Evolutionary conservation across 1,140 invertebrate species (phyloP).

Genomic region (Sitophilus oryzae): DNA sequence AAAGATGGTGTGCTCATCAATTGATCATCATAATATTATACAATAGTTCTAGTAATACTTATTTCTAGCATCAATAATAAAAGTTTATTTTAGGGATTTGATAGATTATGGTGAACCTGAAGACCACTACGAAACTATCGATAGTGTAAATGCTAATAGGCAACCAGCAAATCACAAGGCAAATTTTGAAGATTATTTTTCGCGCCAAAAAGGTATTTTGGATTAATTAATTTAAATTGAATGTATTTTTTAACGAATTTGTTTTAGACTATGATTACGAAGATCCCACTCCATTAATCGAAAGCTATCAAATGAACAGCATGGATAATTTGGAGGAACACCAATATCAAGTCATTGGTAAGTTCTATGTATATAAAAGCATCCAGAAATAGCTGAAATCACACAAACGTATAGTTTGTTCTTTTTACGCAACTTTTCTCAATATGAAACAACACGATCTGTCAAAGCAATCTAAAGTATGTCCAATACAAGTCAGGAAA

Average conservation of each 20-base stretch:
- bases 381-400: too few relatives aligned
- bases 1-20: too few relatives aligned
- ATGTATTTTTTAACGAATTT: slow-evolving; percentile 53
- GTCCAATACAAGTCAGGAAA: too few relatives aligned
- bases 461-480: too few relatives aligned
- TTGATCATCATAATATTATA: too few relatives aligned
- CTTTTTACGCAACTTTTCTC: too few relatives aligned
- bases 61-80: too few relatives aligned
- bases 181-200: slow-evolving; percentile 21
- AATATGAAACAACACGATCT: too few relatives aligned
- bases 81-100: slow-evolving; percentile 28
- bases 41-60: too few relatives aligned
- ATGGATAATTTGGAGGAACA: slow-evolving; percentile 28
- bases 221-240: slow-evolving; percentile 43
- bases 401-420: too few relatives aligned
- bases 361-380: too few relatives aligned
- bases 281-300: slow-evolving; percentile 63
- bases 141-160: slow-evolving; percentile 42
- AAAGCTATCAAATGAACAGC: slow-evolving; percentile 63
- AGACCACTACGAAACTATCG: slow-evolving; percentile 71
- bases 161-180: slow-evolving; percentile 14
- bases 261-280: slow-evolving; percentile 70
- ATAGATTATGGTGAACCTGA: slow-evolving; percentile 53
- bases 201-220: slow-evolving; percentile 36
- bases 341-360: slow-evolving; percentile 29